Conservation (phyloP, 2,888 invertebrate genomes). For the Meta bourneti region DNA sequence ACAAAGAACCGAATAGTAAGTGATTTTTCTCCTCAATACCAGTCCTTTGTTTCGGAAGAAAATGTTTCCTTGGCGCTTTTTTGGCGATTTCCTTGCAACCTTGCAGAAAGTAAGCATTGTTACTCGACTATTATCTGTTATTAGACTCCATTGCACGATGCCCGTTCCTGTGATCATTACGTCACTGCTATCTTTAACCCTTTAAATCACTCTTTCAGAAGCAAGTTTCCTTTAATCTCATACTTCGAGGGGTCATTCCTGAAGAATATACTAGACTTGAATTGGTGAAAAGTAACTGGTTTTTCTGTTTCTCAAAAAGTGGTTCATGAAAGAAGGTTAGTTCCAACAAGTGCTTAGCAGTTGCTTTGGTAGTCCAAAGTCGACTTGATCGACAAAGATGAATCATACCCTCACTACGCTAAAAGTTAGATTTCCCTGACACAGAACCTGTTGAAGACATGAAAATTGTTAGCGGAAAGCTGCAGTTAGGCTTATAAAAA, state of each 20-base stretch:
- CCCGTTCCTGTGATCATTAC: slow-evolving; percentile 40
- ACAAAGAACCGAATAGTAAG: slow-evolving; percentile 11
- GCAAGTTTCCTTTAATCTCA: slow-evolving; percentile 12
- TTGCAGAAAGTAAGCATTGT: slow-evolving; percentile 41
- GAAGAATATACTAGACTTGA: too few relatives aligned
- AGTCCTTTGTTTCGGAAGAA: slow-evolving; percentile 45
- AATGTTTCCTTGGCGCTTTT: slow-evolving; percentile 25
- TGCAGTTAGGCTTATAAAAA: too few relatives aligned
- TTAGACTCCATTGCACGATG: slow-evolving; percentile 60
- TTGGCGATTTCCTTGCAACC: slow-evolving; percentile 54
- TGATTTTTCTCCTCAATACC: slow-evolving; percentile 45
- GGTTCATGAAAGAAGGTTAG: too few relatives aligned
- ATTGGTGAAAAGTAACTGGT: too few relatives aligned
- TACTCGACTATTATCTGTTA: slow-evolving; percentile 63
- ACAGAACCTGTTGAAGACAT: too few relatives aligned
- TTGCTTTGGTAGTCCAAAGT: too few relatives aligned
- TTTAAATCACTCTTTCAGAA: slow-evolving; percentile 32
- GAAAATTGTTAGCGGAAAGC: too few relatives aligned
- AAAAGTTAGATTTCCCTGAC: too few relatives aligned
- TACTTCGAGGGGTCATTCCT: background rate
- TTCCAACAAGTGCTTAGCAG: too few relatives aligned
- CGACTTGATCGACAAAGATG: too few relatives aligned
- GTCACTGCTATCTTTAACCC: slow-evolving; percentile 56
- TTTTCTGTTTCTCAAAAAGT: too few relatives aligned
- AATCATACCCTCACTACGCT: too few relatives aligned